phyloP scores from a whole-genome alignment of 1,140 invertebrate species.

The Centruroides sculpturatus region DNA sequence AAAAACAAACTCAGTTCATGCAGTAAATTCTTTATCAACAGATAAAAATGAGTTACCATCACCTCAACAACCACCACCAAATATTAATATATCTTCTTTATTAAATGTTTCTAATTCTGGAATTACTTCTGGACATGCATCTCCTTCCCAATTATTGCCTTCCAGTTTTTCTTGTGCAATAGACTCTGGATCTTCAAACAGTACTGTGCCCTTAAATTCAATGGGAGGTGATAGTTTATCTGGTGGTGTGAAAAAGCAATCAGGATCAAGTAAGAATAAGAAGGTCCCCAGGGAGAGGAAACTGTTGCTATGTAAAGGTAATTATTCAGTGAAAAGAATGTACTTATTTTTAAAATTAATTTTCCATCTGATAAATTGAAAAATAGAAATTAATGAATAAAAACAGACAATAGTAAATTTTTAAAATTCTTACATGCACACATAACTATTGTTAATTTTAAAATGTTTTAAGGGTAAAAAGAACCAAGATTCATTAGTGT shows the following conservation, averaged over 20 bases:
- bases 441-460: no score
- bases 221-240: conserved; percentile 1
- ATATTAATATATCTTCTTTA: background rate
- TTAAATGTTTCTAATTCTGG: background rate
- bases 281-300: conserved; percentile 23
- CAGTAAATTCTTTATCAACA: background rate
- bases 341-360: no score
- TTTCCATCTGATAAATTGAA: no score
- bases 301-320: conserved; percentile 39
- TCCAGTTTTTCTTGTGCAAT: background rate
- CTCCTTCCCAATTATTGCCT: background rate
- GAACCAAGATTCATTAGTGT: no score
- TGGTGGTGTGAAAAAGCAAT: conserved; percentile 10
- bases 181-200: conserved; percentile 9
- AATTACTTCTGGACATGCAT: no score
- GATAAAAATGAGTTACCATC: conserved; percentile 9
- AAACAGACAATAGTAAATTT: no score
- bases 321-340: background rate
- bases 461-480: no score
- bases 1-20: background rate
- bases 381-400: no score
- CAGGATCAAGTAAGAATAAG: conserved; percentile 20
- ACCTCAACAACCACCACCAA: conserved; percentile 8
- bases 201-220: conserved; percentile 7
- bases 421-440: no score